Evolutionary conservation across 2,797 vertebrate species (phyloP), one percentile per base, ranked within the genome.

Genomic region (Crax fasciolata): DNA sequence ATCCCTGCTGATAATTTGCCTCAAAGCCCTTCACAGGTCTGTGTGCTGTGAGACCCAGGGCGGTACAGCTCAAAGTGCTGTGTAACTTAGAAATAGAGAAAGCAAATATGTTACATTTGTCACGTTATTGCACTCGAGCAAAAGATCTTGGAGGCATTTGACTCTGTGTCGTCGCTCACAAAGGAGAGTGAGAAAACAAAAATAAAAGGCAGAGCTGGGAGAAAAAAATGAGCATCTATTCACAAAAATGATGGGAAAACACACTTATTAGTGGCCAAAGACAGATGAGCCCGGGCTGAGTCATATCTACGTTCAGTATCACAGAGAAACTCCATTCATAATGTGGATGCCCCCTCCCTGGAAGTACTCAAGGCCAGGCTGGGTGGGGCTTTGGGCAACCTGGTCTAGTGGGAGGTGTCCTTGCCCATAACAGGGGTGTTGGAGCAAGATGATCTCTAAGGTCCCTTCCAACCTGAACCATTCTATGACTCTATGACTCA

Each of bases 11-110:
- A 4, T 57, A 25, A 2, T 78, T 87, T 57, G 9, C 55, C 66
- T 74, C 1, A 2, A 41, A 48, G 61, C 27, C 52, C 25, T 55
- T 83, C 72, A 1, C 63, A 39, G 58, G 30, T 72, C 55, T 24
- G 5, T 1, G 63, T 17, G 52, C 32, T 2, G 1, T 6, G 84
- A 90, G 78, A 61, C 4, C 39, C 0, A 1, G 27, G 65, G 21
- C 3, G 39, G 46, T 41, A 19, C 49, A 68, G 52, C 43, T 77
- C 11, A 3, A 46, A 80, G 41, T 2, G 10, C 19, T 15, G 21
- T 7, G 43, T 43, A 51, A 51, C 74, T 49, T 3, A 7, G 28
- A 67, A 46, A 6, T 8, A 32, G 73, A 58, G 39, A 77, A 54
- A 87, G 44, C n/a, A 61, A 35, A 27, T 6, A 54, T 11, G 19